Conservation (phyloP, 2,888 invertebrate genomes). For the Caenorhabditis auriculariae region DNA sequence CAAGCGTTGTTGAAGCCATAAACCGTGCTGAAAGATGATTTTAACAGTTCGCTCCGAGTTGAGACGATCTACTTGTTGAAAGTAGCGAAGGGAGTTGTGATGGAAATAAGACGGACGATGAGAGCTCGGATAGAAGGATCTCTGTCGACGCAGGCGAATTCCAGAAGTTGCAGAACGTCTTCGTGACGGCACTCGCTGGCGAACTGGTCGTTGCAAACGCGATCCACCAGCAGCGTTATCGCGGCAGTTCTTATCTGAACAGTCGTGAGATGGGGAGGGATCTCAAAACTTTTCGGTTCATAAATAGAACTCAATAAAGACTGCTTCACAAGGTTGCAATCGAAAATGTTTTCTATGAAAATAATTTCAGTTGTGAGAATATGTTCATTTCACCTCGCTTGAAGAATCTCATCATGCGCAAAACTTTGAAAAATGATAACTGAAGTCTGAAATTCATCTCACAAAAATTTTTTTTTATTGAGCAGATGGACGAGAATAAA, state of each 20-base stretch:
- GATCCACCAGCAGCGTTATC: conserved; percentile 40
- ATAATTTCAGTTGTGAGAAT: no score
- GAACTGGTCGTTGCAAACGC: conserved; percentile 19
- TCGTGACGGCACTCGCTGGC: conserved; percentile 8
- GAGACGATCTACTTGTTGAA: conserved; percentile 24
- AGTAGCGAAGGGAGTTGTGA: conserved; percentile 36
- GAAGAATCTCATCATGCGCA: no score
- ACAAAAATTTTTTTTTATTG: no score
- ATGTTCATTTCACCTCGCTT: no score
- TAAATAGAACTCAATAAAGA: no score
- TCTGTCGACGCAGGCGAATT: conserved; percentile 25
- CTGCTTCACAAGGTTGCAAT: no score
- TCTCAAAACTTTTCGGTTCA: no score
- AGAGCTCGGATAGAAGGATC: conserved; percentile 35
- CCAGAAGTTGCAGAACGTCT: conserved; percentile 24
- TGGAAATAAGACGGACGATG: conserved; percentile 28
- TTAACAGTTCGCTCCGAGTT: not conserved
- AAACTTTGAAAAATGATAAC: no score
- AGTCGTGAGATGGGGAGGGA: not conserved
- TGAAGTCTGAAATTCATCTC: no score
- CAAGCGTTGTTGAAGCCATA: conserved; percentile 14
- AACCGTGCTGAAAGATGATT: conserved; percentile 22
- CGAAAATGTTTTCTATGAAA: no score
- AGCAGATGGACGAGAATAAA: no score
- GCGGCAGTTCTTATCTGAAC: conserved; percentile 48